Percentiles rank a stretch among this genome's conserved stretches.
Evolutionary conservation across 2,113 vertebrate genomes (phyloP).

Genomic region (Cairina moschata): DNA sequence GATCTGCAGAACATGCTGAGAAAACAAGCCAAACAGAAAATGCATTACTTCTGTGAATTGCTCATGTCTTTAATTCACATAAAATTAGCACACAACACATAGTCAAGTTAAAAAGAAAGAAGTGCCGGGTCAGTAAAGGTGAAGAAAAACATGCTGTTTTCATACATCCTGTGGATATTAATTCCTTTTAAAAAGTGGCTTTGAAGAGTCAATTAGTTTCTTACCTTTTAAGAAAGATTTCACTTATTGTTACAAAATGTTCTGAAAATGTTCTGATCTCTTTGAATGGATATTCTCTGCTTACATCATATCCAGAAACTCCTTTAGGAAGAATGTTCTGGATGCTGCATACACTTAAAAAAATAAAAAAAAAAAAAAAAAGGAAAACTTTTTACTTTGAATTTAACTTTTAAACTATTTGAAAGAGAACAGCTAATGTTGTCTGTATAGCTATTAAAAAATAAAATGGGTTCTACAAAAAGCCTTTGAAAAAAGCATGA

Average conservation of each 20-base stretch:
- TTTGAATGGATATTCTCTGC: background rate
- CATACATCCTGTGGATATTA: background rate
- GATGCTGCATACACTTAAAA: background rate
- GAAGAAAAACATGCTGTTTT: background rate
- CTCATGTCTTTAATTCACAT: slow-evolving; percentile 24
- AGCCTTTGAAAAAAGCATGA: slow-evolving; percentile 22
- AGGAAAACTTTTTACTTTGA: background rate
- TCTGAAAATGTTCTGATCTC: background rate
- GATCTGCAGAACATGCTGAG: slow-evolving; percentile 1
- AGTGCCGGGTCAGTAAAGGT: background rate
- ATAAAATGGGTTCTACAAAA: background rate
- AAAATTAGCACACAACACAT: background rate
- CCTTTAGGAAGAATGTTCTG: background rate
- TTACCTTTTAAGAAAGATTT: background rate
- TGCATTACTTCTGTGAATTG: slow-evolving; percentile 6
- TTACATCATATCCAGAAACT: background rate
- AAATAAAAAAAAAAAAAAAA: background rate
- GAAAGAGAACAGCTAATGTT: background rate
- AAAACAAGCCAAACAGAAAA: background rate
- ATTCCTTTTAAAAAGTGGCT: slow-evolving; percentile 20
- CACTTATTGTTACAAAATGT: background rate
- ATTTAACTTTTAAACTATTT: background rate
- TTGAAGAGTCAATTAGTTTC: slow-evolving; percentile 29
- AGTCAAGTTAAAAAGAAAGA: background rate
- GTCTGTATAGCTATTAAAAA: background rate